Evolutionary conservation across 2,113 vertebrate genomes (phyloP), one percentile per base, ranked within the genome.

Genomic region (Myotis davidii): DNA sequence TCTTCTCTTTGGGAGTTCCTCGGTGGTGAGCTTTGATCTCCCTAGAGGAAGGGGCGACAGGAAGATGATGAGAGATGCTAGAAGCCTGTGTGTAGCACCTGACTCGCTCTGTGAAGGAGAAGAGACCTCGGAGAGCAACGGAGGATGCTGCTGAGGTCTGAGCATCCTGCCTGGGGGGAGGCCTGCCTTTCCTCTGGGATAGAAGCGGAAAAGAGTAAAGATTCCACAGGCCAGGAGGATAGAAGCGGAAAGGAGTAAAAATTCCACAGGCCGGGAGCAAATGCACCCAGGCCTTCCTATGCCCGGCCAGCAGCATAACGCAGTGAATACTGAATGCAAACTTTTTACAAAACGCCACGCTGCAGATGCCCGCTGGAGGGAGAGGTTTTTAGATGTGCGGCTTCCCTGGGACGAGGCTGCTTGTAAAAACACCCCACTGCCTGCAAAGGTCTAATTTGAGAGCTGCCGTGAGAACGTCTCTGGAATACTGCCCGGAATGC

Each of bases 21-120:
- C 74, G 27, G 88, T 94, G 82, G 82, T 92, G 74, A 97, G 91
- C 97, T 97, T 97, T 97, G 96, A 97, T 95, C 93, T 94, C 84
- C 88, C 79, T 82, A 94, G 39, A 54, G 84, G 25, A 94, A 91
- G 69, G 48, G 91, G 83, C 83, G 64, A 37, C 79, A 70, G 95
- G 94, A 97, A 97, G 90, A 20, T 42, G 64, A 77, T 54, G 82
- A 94, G 91, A 88, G 82, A 92, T 69, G 77, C 90, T 73, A 34
- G 64, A 64, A 74, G 73, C 42, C 17, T 37, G 59, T 61, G 77
- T 37, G 59, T 61, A 77, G 61, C 39, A 25, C 45, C 50, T 95
- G 90, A 94, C 70, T 90, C 94, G 95, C 29, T 64, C 82, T 34
- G 52, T 1, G 56, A 42, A 18, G 20, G 45, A 0, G 32, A 50